These are phyloP conservation scores for Galeopterus variegatus DNA, from an alignment of 2,113 vertebrate genomes.

Conservation along the genomic window DNA sequence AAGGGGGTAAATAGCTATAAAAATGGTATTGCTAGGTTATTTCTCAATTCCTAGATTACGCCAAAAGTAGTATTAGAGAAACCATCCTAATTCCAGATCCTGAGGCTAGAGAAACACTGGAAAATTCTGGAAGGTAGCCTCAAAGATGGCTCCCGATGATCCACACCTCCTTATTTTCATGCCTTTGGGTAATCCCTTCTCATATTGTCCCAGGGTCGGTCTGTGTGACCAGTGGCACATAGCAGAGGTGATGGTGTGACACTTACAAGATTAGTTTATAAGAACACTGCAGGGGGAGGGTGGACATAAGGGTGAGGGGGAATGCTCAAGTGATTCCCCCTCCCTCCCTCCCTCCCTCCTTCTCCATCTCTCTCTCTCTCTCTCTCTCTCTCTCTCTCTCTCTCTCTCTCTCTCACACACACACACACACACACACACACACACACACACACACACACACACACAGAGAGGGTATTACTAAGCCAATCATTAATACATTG, in stretches of 20 bases:
- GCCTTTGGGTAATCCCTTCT: background rate
- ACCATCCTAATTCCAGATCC: background rate
- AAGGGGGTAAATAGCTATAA: background rate
- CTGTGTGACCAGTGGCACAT: background rate
- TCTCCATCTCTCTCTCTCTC: no score
- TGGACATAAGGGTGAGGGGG: background rate
- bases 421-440: no score
- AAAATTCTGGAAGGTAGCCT: background rate
- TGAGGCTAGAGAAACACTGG: background rate
- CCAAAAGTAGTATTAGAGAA: background rate
- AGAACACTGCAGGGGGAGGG: background rate
- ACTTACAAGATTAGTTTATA: background rate
- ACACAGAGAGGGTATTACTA: background rate
- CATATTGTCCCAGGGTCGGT: background rate
- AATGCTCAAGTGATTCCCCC: background rate
- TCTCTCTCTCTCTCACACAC: background rate
- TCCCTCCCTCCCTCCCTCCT: no score
- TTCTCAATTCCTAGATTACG: background rate
- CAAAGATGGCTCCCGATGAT: background rate
- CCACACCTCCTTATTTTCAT: background rate
- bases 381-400: no score
- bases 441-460: background rate
- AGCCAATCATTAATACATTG: background rate
- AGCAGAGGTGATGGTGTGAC: background rate
- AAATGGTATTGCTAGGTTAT: background rate